A percentile compares a stretch with the other conserved stretches of the same genome.
Conservation (phyloP, 2,113 vertebrate species). For the Elachura formosa region DNA sequence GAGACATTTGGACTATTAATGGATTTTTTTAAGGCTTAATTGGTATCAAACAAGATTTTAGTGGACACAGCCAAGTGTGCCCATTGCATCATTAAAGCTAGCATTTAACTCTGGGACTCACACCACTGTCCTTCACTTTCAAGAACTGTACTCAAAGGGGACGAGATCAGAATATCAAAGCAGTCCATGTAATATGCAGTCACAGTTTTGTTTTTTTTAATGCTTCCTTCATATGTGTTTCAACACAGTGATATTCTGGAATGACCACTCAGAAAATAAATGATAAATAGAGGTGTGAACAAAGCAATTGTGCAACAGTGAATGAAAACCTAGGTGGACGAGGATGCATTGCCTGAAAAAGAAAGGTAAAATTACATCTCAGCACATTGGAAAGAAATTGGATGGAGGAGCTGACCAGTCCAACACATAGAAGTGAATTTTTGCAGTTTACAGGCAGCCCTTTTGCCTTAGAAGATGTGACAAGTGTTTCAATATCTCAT, state of each 20-base stretch:
- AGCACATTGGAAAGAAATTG: neutral
- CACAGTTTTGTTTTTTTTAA: neutral
- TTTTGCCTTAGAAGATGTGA: neutral
- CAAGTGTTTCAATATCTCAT: neutral
- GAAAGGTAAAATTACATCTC: neutral
- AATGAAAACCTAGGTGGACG: neutral
- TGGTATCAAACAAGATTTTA: slow-evolving; percentile 60
- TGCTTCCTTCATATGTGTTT: neutral
- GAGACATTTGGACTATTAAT: slow-evolving; percentile 34
- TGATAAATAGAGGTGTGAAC: neutral
- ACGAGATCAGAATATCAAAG: slow-evolving; percentile 62
- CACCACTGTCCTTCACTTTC: slow-evolving; percentile 33
- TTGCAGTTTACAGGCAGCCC: neutral
- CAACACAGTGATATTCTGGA: neutral
- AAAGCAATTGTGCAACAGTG: neutral
- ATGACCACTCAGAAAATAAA: neutral
- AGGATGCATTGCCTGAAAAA: neutral
- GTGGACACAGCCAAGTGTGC: slow-evolving; percentile 39
- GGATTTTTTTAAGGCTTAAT: slow-evolving; percentile 53
- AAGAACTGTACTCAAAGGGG: slow-evolving; percentile 29
- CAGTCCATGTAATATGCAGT: neutral
- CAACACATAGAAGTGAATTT: neutral
- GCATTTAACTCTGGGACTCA: slow-evolving; percentile 43
- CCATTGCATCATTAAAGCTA: slow-evolving; percentile 28
- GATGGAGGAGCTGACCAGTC: neutral